phyloP scores from a whole-genome alignment of 2,797 vertebrate genomes.

The Gadopsis bispinosus region DNA sequence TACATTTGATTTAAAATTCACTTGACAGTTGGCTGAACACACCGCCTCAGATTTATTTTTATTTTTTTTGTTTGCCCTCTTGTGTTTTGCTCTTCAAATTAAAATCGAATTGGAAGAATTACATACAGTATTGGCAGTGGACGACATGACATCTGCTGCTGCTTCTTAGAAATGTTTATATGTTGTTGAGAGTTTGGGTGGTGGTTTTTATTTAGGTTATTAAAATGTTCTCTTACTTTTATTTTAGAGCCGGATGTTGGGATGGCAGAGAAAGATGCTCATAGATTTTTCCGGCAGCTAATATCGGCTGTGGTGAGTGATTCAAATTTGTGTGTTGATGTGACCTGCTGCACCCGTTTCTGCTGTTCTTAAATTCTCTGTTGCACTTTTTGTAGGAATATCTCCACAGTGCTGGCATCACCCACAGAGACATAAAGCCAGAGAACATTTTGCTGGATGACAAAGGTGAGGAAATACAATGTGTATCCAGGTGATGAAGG shows the following conservation, averaged over 20 bases:
- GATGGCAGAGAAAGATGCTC: constrained; percentile 94
- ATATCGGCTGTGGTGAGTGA: constrained; percentile 93
- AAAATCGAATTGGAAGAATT: background rate
- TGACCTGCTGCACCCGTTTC: background rate
- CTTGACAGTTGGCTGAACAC: too few relatives aligned
- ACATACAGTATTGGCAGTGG: background rate
- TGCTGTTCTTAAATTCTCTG: constrained; percentile 12
- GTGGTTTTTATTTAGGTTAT: background rate
- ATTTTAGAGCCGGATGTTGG: constrained; percentile 93
- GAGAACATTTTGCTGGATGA: constrained; percentile 97
- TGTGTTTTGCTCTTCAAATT: background rate
- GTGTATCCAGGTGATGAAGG: background rate
- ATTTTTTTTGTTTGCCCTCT: background rate
- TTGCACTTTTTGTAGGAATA: constrained; percentile 86
- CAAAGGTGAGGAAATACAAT: constrained; percentile 83
- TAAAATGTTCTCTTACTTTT: constrained; percentile 12
- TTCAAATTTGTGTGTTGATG: background rate
- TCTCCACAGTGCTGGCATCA: constrained; percentile 93
- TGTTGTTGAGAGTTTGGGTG: background rate
- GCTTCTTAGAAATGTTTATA: background rate
- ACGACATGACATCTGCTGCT: background rate
- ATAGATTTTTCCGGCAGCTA: constrained; percentile 94
- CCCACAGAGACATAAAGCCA: constrained; percentile 97
- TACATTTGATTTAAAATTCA: background rate
- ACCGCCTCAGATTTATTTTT: too few relatives aligned